Base-by-base conservation (phyloP, 2,888 invertebrate species). In the Cloeon dipterum region DNA sequence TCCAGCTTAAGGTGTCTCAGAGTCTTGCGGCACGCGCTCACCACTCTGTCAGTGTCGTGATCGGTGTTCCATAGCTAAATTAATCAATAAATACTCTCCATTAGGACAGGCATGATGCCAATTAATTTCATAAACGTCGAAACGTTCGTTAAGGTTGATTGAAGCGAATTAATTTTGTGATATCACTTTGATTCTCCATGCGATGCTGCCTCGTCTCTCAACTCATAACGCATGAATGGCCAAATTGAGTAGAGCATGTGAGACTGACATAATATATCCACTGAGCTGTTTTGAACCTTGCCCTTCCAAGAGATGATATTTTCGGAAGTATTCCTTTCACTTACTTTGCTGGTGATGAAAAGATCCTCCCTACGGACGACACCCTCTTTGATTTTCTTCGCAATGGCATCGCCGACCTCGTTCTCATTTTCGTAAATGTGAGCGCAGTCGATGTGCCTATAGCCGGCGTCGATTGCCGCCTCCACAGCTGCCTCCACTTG, bases 361-460 rank as follows among this genome's bases (percentile, higher is more conserved):
- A 79, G 55, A 16, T 81, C 76, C 44, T 73, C 67, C 25, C 79
- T 61, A 46, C 66, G 73, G 1, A 77, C 62, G 1, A 65, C 63
- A 0, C 75, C 74, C 37, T 73, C 69, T 1, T 53, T 49, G 7
- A 78, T 61, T 56, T 75, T 77, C 35, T 60, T 57, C 14, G 62
- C 55, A 13, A 79, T 49, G 0, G 69, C 71, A 17, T 55, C 55
- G 1, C 79, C 79, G 0, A 81, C 65, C 50, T 76, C 75, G 2
- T 68, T 65, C 47, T 77, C 76, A 20, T 76, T 70, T 13, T 66
- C 60, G 50, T 83, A 83, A 10, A 69, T 56, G 43, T 66, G 65
- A 7, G 75, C 73, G 40, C 78, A 73, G 49, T 83, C 83, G 40
- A 83, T 63, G 48, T 76, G 74, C 1, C 78, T 63, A 49, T 82